These are phyloP conservation scores for Eledona agricola DNA, from an alignment of 2,888 invertebrate species.

Conservation along the genomic window DNA sequence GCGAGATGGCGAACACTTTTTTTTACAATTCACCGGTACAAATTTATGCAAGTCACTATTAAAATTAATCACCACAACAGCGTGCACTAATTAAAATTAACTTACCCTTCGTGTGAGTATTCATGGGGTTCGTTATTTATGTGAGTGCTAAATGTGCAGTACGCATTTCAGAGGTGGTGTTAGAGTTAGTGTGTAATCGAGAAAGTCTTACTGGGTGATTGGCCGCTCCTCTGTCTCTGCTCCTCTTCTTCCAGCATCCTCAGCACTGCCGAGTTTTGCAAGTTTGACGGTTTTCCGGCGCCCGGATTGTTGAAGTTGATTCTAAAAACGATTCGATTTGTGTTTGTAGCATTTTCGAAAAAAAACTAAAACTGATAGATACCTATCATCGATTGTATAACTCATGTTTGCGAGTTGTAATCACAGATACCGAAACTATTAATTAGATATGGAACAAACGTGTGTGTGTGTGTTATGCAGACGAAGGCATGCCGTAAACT, in stretches of 20 bases:
- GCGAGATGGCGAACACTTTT: constrained; percentile 1
- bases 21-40: no score
- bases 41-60: no score
- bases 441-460: neutral
- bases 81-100: no score
- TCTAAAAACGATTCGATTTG: no score
- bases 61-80: no score
- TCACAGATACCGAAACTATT: neutral
- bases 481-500: constrained; percentile 11
- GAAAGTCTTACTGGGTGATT: constrained; percentile 72
- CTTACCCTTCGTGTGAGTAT: no score
- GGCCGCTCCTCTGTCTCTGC: constrained; percentile 70
- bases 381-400: constrained; percentile 24
- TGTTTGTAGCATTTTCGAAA: constrained; percentile 1
- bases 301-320: constrained; percentile 79
- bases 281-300: constrained; percentile 78
- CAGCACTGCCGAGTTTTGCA: constrained; percentile 86
- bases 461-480: constrained; percentile 13
- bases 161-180: no score
- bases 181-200: no score
- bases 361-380: no score
- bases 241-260: constrained; percentile 88
- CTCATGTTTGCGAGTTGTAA: no score
- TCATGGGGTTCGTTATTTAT: no score
- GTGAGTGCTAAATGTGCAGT: no score